Percentiles rank a stretch among this genome's conserved stretches.
Conservation (phyloP, 1,140 invertebrate species). For the Thaumetopoea pityocampa region DNA sequence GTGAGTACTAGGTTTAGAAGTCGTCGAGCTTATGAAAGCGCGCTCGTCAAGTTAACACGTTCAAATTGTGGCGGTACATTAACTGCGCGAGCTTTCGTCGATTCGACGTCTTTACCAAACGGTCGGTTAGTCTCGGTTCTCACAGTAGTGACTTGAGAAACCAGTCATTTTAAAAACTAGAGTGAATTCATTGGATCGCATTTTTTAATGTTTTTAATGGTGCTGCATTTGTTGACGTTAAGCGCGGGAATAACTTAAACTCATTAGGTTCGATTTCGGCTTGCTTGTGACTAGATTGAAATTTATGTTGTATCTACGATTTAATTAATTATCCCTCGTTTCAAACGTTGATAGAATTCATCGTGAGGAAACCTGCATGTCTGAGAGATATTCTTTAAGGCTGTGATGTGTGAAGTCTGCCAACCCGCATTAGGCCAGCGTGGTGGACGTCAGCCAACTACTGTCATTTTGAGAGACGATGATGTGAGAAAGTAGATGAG, state of each 20-base stretch:
- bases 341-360: too few species aligned
- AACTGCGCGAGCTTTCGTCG: constrained; percentile 35
- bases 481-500: too few species aligned
- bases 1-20: constrained; percentile 45
- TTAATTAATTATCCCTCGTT: too few species aligned
- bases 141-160: constrained; percentile 71
- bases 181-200: constrained; percentile 64
- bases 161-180: constrained; percentile 70
- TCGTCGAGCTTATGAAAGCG: constrained; percentile 68
- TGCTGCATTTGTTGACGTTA: constrained; percentile 42
- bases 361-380: too few species aligned
- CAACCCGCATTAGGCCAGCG: too few species aligned
- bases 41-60: constrained; percentile 36
- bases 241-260: constrained; percentile 20
- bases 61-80: constrained; percentile 38
- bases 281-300: constrained; percentile 17
- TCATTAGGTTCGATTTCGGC: constrained; percentile 21
- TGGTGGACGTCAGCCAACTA: too few species aligned
- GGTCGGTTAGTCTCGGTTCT: constrained; percentile 64
- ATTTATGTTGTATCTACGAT: too few species aligned
- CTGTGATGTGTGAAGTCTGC: too few species aligned
- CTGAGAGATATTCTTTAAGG: too few species aligned
- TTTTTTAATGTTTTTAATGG: constrained; percentile 68
- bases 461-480: too few species aligned
- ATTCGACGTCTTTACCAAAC: constrained; percentile 24